Percentiles rank a stretch among this genome's conserved stretches.
Evolutionary conservation across 1,140 invertebrate species (phyloP).

Genomic region (Drosophila willistoni): DNA sequence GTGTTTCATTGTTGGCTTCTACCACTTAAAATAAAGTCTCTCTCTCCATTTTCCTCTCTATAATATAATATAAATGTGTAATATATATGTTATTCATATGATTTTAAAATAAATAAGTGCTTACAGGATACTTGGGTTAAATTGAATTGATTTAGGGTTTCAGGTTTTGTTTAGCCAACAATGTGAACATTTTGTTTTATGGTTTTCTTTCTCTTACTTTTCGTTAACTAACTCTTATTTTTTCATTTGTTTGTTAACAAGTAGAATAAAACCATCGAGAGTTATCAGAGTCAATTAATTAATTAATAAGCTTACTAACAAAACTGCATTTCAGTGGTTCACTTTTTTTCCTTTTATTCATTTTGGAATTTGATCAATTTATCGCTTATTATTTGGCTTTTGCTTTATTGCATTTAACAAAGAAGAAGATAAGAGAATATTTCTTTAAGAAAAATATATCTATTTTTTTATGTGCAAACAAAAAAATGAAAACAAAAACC

Average conservation of each 20-base stretch:
- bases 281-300: background rate
- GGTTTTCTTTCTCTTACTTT: background rate
- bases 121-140: conserved; percentile 11
- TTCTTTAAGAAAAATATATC: conserved; percentile 49
- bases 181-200: conserved; percentile 17
- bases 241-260: conserved; percentile 26
- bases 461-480: conserved; percentile 62
- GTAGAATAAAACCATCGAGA: conserved; percentile 54
- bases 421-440: conserved; percentile 24
- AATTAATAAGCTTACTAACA: conserved; percentile 17
- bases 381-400: conserved; percentile 34
- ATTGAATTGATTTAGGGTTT: background rate
- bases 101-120: background rate
- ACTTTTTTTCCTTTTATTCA: conserved; percentile 24
- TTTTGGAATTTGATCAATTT: conserved; percentile 8
- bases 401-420: conserved; percentile 53
- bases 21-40: conserved; percentile 10
- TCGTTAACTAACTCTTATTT: conserved; percentile 32
- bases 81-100: conserved; percentile 30
- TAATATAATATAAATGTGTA: conserved; percentile 24
- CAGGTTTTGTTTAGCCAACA: conserved; percentile 21
- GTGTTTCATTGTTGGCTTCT: conserved; percentile 54
- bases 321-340: conserved; percentile 38
- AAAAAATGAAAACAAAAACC: conserved; percentile 38
- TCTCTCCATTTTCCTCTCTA: background rate